phyloP scores from a whole-genome alignment of 2,113 vertebrate species.

The Forbesichthys papilliferus region DNA sequence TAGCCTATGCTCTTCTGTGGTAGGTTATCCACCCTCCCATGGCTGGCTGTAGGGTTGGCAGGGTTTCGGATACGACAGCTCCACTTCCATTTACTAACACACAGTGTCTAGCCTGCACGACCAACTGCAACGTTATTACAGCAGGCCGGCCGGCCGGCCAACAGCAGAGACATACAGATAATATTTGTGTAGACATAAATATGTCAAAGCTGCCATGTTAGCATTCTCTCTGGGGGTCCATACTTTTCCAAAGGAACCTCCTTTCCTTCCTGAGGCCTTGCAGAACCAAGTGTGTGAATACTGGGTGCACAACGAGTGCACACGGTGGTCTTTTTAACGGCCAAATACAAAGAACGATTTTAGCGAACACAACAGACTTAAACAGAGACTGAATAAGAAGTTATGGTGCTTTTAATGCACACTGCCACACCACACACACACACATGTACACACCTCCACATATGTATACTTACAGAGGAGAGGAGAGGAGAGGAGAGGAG shows the following conservation, averaged over 20 bases:
- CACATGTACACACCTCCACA: not conserved
- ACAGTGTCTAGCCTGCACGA: constrained; percentile 43
- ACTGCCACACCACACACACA: too few relatives aligned
- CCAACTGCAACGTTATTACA: constrained; percentile 47
- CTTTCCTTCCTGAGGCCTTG: not conserved
- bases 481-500: not conserved
- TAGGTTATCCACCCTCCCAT: constrained; percentile 47
- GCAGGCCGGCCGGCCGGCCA: constrained; percentile 16
- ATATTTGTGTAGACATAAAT: constrained; percentile 19
- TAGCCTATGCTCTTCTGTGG: too few relatives aligned
- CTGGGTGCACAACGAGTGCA: constrained; percentile 6
- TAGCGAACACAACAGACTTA: too few relatives aligned
- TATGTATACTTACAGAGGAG: not conserved
- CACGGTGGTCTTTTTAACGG: constrained; percentile 4
- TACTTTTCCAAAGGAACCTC: constrained; percentile 10
- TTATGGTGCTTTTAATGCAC: not conserved
- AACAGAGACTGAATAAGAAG: too few relatives aligned
- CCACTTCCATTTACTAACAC: constrained; percentile 51
- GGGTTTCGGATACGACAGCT: constrained; percentile 52
- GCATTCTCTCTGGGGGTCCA: constrained; percentile 7
- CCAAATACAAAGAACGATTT: too few relatives aligned
- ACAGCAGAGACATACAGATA: constrained; percentile 23
- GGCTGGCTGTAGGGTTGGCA: constrained; percentile 56
- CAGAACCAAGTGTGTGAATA: not conserved
- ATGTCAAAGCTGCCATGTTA: constrained; percentile 10